Conservation (phyloP, 1,140 invertebrate species). For the Drosophila nebulosa region DNA sequence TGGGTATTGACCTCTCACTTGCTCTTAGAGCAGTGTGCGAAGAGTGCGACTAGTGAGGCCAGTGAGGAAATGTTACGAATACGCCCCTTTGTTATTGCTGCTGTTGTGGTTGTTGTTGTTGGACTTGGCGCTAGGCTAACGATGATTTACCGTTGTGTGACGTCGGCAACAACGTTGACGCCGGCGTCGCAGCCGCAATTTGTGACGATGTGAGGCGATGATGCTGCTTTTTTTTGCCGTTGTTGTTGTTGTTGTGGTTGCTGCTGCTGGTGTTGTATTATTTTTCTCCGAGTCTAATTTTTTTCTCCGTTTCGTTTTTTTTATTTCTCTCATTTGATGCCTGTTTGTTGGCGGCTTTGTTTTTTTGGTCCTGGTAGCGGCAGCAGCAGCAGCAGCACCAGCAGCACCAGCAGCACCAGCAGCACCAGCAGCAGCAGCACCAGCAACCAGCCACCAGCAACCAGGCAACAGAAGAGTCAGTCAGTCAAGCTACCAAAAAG, state of each 20-base stretch:
- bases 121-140: constrained; percentile 12
- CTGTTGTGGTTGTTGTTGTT: background rate
- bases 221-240: constrained; percentile 10
- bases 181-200: constrained; percentile 22
- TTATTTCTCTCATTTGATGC: background rate
- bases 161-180: constrained; percentile 24
- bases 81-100: constrained; percentile 44
- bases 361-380: constrained; percentile 44
- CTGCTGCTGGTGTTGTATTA: constrained; percentile 9
- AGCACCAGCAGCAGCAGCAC: no score
- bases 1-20: background rate
- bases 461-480: constrained; percentile 6
- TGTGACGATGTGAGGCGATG: constrained; percentile 1
- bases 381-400: constrained; percentile 12
- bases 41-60: constrained; percentile 45
- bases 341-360: constrained; percentile 23
- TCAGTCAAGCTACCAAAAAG: background rate
- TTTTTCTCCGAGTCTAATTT: constrained; percentile 7
- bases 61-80: constrained; percentile 4
- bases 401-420: no score
- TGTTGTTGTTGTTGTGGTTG: constrained; percentile 10
- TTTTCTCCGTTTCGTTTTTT: background rate
- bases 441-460: no score
- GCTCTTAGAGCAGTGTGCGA: background rate
- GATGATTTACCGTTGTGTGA: constrained; percentile 62